Evolutionary conservation across 2,888 invertebrate genomes (phyloP), one percentile per base, ranked within the genome.

Genomic region (Eurytoma californica): DNA sequence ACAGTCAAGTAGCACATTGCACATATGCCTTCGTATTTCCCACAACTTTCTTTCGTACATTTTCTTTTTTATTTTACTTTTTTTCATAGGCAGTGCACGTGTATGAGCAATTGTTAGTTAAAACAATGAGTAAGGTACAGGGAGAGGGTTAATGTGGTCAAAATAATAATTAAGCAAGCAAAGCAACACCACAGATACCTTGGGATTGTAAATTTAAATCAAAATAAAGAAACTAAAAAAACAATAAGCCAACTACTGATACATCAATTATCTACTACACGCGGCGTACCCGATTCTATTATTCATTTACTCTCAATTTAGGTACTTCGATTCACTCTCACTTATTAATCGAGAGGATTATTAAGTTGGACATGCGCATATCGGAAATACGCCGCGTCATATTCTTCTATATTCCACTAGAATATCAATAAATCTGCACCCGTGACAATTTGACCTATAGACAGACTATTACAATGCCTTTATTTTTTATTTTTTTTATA

Each of bases 131-230:
- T 84, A 86, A 85, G 86, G 88, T 87, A 86, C 82, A 85, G 87
- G 86, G 84, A 86, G 87, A 87, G 88, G 90, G 90, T 90, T 90
- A 90, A 88, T 89, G 90, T 90, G 90, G 90, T 90, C 90, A 88
- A 89, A 88, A 85, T 85, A 86, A 86, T 86, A 84, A 77, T 67
- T 83, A 88, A 87, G 86, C 87, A 88, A 88, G 87, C 88, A 84
- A 88, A 88, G 88, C 87, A 83, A 86, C 84, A 81, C 20, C 84
- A 85, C 84, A 84, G 83, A 83, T 84, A 86, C 83, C 83, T 85
- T 82, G 60, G 69, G 79, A 69, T 51, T 16, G 20, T 65, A 79
- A 66, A 77, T 75, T 9, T 80, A 80, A 63, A 73, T 72, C 69
- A 83, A 73, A 61, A 68, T 80, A 82, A 82, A 72, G 51, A 78